Conservation (phyloP, 2,113 vertebrate species). For the Cynoglossus semilaevis region DNA sequence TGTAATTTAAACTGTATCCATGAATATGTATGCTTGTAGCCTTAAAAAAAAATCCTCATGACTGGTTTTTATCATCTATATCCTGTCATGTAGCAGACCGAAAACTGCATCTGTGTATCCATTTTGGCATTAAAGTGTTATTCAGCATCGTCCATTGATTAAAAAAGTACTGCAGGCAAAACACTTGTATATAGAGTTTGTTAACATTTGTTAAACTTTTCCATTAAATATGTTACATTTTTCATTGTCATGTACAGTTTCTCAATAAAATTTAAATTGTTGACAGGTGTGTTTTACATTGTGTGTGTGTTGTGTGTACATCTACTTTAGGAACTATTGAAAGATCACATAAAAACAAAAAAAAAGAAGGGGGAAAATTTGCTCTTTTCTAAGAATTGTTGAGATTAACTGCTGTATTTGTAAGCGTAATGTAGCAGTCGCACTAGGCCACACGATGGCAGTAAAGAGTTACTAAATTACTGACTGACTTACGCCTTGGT, state of each 20-base stretch:
- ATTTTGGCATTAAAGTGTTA: conserved; percentile 22
- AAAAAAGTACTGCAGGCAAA: conserved; percentile 13
- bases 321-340: no score
- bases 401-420: neutral
- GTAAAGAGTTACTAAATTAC: conserved; percentile 10
- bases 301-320: neutral
- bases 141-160: conserved; percentile 14
- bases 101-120: neutral
- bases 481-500: neutral
- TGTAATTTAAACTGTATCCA: conserved; percentile 29
- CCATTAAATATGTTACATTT: conserved; percentile 30
- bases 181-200: conserved; percentile 35
- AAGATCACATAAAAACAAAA: no score
- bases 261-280: conserved; percentile 58
- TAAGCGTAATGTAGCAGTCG: neutral
- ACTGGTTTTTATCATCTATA: neutral
- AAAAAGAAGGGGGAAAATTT: no score
- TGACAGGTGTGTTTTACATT: neutral
- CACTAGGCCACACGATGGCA: conserved; percentile 36
- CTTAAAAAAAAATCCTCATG: neutral
- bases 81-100: conserved; percentile 8
- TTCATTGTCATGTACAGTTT: conserved; percentile 43
- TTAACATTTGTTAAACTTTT: neutral
- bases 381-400: no score
- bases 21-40: neutral